Evolutionary conservation across 2,113 vertebrate genomes (phyloP), one percentile per base, ranked within the genome.

Genomic region (Platysteira castanea): DNA sequence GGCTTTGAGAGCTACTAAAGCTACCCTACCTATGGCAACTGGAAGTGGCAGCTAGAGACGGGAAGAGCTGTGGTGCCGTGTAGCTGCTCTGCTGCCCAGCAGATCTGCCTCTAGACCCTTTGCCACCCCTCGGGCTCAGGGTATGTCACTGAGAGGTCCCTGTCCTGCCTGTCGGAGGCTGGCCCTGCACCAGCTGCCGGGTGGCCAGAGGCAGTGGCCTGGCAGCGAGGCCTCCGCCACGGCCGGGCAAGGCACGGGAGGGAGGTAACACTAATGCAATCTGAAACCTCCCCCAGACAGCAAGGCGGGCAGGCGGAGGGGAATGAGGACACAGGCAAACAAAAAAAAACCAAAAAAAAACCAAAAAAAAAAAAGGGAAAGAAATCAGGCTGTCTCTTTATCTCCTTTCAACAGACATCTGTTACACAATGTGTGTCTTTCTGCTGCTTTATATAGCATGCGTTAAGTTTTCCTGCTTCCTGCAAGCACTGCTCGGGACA

Each of bases 201-300:
- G 91, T 2, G 9, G 81, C 89, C 85, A n/a, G 76, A 1, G 33
- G 90, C 35, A 0, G 22, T 53, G 69, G 19, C 68, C 64, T 1
- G 11, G 82, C 4, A 11, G 71, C 1, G 0, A 12, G 52, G 59
- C 22, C 41, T 57, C 33, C 7, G 31, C 2, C 4, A 13, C 0
- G 31, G 63, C 59, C 7, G 4, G 74, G 80, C 8, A 0, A 65
- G 47, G 63, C 91, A 56, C 1, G 3, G 87, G 42, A 10, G 3
- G 87, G 42, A 10, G 2, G 90, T 57, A 79, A 95, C 15, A 2
- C 42, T 95, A 90, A 96, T 84, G 87, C 75, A 81, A 95, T 60
- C 71, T 93, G 96, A 97, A 96, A 93, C 90, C 87, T 95, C 88
- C 82, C 64, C 47, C 76, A 80, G 91, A 91, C 64, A 35, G 61